Base-by-base conservation (phyloP, 2,113 vertebrate genomes). In the Platichthys flesus region DNA sequence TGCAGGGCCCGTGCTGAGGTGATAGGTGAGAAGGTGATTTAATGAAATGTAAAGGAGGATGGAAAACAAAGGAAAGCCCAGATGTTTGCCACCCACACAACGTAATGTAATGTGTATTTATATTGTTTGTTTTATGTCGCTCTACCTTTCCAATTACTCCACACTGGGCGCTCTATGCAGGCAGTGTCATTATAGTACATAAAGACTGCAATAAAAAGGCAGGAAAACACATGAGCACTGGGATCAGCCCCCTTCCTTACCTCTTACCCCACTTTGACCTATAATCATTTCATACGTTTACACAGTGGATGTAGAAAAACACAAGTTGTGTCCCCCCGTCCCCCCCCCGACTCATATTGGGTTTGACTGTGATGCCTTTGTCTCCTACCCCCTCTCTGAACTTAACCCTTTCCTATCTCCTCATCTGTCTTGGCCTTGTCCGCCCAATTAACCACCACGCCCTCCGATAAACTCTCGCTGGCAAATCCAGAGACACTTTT, bases 1-100 rank as follows among this genome's bases (percentile, higher is more conserved):
- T 89, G 86, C 26, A 75, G 60, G 61, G 40, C 67, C 64, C 71
- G 89, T 90, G 83, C 84, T 80, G 90, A 92, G 86, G 75, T 84
- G 79, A 87, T 90, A 80, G 85, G 72, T 71, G 85, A 91, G 84
- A 82, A 67, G 45, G 71, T 45, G 67, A 57, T 82, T 67, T 71
- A 67, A 84, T 75, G 56, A 86, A 78, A 83, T 78, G 78, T 76
- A 72, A 63, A 80, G 58, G 42, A 74, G 57, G 51, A 54, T 1
- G 57, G 47, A 57, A 72, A 54, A 28, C 9, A 63, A 16, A 47
- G 9, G 28, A 68, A 14, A 66, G 57, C 26, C 67, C 55, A 14
- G 9, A 23, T 35, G 45, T 64, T 73, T 40, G 3, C 64, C 67
- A 13, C 61, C 42, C 58, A 49, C 14, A 21, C 40, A 63, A 47